Percentiles rank a stretch among this genome's conserved stretches.
Conservation (phyloP, 2,888 invertebrate genomes). For the Carpatolechia fugitivella region DNA sequence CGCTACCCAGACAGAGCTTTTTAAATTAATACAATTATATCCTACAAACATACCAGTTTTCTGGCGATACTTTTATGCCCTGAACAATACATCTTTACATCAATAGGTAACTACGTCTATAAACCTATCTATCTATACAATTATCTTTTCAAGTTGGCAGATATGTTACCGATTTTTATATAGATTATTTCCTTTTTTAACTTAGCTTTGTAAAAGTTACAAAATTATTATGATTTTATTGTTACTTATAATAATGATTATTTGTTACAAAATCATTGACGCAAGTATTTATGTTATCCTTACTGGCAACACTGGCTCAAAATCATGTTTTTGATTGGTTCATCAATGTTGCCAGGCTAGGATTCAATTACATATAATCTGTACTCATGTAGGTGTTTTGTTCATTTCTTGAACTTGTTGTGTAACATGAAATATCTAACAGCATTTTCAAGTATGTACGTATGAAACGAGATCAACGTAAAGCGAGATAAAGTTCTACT, state of each 20-base stretch:
- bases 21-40: not conserved
- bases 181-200: not conserved
- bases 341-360: not conserved
- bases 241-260: not conserved
- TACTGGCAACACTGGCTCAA: not conserved
- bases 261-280: not conserved
- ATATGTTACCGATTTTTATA: constrained; percentile 42
- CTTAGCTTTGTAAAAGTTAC: constrained; percentile 4
- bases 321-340: not conserved
- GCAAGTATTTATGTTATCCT: not conserved
- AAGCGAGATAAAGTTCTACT: not conserved
- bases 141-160: constrained; percentile 46
- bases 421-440: not conserved
- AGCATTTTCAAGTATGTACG: not conserved
- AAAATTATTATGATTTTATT: constrained; percentile 5
- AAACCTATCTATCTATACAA: constrained; percentile 34
- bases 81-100: not conserved
- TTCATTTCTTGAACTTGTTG: not conserved
- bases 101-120: constrained; percentile 49
- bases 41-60: not conserved
- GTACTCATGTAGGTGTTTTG: not conserved
- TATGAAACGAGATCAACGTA: not conserved
- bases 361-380: no score
- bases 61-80: not conserved
- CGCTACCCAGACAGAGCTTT: no score